phyloP scores from a whole-genome alignment of 2,888 invertebrate genomes.

The Synanthedon myopaeformis region DNA sequence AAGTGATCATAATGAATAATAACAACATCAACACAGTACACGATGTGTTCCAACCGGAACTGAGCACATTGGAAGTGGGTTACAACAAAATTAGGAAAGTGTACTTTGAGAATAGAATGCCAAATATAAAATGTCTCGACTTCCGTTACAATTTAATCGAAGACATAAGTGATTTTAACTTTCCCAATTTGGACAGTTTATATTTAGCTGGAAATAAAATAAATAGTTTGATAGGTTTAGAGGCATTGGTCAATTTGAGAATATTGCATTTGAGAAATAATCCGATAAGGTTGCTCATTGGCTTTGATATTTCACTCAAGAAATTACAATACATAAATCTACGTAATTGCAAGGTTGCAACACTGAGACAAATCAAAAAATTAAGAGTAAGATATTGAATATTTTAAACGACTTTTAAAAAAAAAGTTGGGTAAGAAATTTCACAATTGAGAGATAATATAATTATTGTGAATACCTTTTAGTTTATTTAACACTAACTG shows the following conservation, averaged over 20 bases:
- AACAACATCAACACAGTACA: slow-evolving; percentile 63
- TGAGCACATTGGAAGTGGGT: slow-evolving; percentile 69
- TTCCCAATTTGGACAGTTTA: slow-evolving; percentile 73
- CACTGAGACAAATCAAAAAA: slow-evolving; percentile 66
- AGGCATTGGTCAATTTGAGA: slow-evolving; percentile 69
- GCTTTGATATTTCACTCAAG: slow-evolving; percentile 47
- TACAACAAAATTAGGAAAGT: slow-evolving; percentile 50
- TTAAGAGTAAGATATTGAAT: slow-evolving; percentile 34
- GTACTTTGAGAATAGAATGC: slow-evolving; percentile 32
- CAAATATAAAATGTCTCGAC: slow-evolving; percentile 63
- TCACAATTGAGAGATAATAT: background rate
- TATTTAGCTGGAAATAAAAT: slow-evolving; percentile 83
- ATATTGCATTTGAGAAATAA: slow-evolving; percentile 82
- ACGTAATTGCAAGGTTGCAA: slow-evolving; percentile 63
- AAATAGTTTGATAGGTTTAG: slow-evolving; percentile 70
- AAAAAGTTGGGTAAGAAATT: no score
- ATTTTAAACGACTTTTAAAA: no score
- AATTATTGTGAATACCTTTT: background rate
- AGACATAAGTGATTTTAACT: slow-evolving; percentile 54
- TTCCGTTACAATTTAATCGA: slow-evolving; percentile 61
- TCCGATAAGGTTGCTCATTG: slow-evolving; percentile 62
- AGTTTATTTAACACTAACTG: no score
- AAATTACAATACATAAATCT: slow-evolving; percentile 70
- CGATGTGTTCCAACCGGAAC: slow-evolving; percentile 65
- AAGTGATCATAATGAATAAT: slow-evolving; percentile 68